Evolutionary conservation across 37 sponge, comb jelly and placozoan species (phyloP).

Genomic region (Lycopodina hypogea): DNA sequence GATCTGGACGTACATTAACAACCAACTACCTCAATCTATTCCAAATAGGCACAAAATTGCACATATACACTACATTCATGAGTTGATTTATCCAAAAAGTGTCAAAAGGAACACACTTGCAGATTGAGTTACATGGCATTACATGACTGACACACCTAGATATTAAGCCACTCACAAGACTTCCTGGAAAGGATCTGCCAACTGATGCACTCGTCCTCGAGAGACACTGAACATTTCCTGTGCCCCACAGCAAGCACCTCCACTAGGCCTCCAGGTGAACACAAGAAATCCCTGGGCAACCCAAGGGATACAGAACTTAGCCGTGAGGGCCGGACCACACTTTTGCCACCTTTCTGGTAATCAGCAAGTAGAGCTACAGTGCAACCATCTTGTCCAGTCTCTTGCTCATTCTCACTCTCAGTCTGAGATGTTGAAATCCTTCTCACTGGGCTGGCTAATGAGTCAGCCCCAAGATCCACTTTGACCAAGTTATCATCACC

Average conservation of each 20-base stretch:
- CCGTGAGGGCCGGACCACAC: background rate
- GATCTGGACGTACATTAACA: too few species aligned
- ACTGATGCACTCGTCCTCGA: constrained; percentile 39
- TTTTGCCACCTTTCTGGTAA: background rate
- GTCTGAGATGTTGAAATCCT: background rate
- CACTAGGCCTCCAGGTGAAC: background rate
- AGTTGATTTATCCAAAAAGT: too few species aligned
- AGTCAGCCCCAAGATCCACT: background rate
- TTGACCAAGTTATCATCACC: background rate
- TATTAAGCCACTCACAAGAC: constrained; percentile 5
- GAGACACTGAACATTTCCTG: constrained; percentile 25
- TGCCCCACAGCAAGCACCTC: constrained; percentile 22
- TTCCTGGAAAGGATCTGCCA: constrained; percentile 22
- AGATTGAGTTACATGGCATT: too few species aligned
- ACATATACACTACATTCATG: too few species aligned
- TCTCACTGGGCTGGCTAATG: background rate
- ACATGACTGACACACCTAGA: too few species aligned
- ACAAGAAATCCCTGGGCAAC: background rate
- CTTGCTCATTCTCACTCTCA: background rate
- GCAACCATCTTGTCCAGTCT: constrained; percentile 7
- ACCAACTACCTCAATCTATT: too few species aligned
- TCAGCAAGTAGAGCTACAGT: background rate
- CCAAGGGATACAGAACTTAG: constrained; percentile 12
- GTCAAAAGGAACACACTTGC: too few species aligned
- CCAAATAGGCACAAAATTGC: too few species aligned